Evolutionary conservation across 2,888 invertebrate species (phyloP).

Genomic region (Drosophila subquinaria): DNA sequence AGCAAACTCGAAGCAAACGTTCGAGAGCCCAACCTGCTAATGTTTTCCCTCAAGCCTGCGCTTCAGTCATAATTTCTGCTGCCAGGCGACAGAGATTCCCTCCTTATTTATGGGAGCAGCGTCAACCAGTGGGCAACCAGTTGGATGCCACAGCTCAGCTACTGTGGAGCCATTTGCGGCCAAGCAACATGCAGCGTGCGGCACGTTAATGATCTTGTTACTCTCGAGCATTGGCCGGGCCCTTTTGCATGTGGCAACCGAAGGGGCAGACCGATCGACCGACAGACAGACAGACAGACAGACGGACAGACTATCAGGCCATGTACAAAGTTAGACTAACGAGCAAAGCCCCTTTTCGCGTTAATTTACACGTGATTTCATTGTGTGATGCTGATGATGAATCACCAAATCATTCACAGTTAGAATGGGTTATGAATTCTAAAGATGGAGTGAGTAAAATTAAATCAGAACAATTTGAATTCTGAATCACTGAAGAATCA

Average conservation of each 20-base stretch:
- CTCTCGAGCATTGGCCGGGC: slow-evolving; percentile 50
- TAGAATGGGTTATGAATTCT: background rate
- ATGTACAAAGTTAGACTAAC: slow-evolving; percentile 65
- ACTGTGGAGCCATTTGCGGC: slow-evolving; percentile 55
- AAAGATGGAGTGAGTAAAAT: background rate
- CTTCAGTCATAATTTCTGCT: slow-evolving; percentile 78
- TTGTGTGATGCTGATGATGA: slow-evolving; percentile 49
- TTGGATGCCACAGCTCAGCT: slow-evolving; percentile 41
- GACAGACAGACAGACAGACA: background rate
- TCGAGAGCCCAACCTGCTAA: slow-evolving; percentile 69
- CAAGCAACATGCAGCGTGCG: slow-evolving; percentile 62
- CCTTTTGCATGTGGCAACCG: slow-evolving; percentile 65
- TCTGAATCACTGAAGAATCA: too few species aligned
- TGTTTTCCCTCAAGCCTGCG: slow-evolving; percentile 69
- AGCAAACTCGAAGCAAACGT: background rate
- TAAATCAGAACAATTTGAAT: background rate
- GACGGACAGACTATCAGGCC: slow-evolving; percentile 8
- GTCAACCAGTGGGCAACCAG: slow-evolving; percentile 15
- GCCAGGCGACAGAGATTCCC: slow-evolving; percentile 56
- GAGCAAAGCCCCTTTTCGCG: slow-evolving; percentile 60
- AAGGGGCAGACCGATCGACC: background rate
- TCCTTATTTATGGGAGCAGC: slow-evolving; percentile 71
- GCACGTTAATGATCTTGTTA: slow-evolving; percentile 82
- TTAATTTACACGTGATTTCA: slow-evolving; percentile 67
- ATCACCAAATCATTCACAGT: slow-evolving; percentile 59